Percentiles rank a stretch among this genome's conserved stretches.
phyloP scores from a whole-genome alignment of 1,140 invertebrate species.

The Lutraria rhynchaena region DNA sequence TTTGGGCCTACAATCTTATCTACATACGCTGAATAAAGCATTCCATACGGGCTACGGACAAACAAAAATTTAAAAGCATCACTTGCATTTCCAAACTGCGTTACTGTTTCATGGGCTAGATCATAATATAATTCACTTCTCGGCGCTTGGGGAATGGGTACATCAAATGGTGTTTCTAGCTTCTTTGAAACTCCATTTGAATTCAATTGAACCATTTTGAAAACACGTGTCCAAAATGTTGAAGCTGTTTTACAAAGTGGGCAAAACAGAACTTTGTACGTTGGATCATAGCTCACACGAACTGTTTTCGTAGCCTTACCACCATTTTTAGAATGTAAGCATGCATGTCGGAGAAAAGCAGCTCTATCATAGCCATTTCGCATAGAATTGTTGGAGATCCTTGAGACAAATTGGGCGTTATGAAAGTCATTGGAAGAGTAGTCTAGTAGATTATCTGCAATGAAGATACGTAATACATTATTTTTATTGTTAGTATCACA shows the following conservation, averaged over 20 bases:
- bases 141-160: conserved; percentile 7
- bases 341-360: not conserved
- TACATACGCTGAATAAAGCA: conserved; percentile 32
- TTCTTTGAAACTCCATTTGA: not conserved
- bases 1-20: conserved; percentile 44
- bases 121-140: not conserved
- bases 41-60: conserved; percentile 33
- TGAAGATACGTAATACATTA: too few species aligned
- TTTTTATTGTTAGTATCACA: too few species aligned
- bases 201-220: conserved; percentile 7
- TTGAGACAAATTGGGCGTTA: too few species aligned
- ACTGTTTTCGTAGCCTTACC: not conserved
- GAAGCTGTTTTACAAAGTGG: conserved; percentile 32
- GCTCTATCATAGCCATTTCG: conserved; percentile 24
- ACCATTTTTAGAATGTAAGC: not conserved
- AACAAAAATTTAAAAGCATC: conserved; percentile 35
- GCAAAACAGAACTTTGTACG: conserved; percentile 16
- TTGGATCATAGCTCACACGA: not conserved
- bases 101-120: too few species aligned
- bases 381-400: too few species aligned
- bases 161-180: conserved; percentile 11
- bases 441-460: too few species aligned
- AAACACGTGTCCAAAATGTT: conserved; percentile 31
- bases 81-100: not conserved
- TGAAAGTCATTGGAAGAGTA: too few species aligned